Evolutionary conservation across 2,113 vertebrate species (phyloP), one percentile per base, ranked within the genome.

Genomic region (Theristicus caerulescens): DNA sequence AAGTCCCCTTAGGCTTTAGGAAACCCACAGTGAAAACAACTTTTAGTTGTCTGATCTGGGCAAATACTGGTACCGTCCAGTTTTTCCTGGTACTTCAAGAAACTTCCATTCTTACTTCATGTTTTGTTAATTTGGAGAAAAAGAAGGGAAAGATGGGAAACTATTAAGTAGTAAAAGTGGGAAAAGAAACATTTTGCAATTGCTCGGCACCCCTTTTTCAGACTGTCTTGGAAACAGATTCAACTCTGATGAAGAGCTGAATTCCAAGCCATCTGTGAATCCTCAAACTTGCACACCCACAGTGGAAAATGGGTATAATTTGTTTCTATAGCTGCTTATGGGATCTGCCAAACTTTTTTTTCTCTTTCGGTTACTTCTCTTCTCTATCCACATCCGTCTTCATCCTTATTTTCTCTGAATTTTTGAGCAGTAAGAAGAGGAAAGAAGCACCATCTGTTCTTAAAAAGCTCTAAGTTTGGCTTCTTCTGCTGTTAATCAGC

Each of bases 241-340:
- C 93, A 73, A 19, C 69, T 94, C 70, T 88, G 54, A 93, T 92
- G 79, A 90, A 62, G n/a, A 92, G 38, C 79, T 96, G 90, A 95
- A 94, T 95, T 95, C 89, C 58, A 93, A 86, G 71, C 96, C 97
- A 97, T 97, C 95, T 97, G 97, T 97, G 97, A 97, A 93, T 96
- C 86, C 94, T 97, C 94, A 91, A 95, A 86, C 62, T 94, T 86
- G 55, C 88, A 97, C 97, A 96, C 95, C 97, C 96, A 97, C 96
- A 94, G 91, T 94, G 78, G 93, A 95, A 97, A 97, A 97, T 88
- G 84, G 94, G 11, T 94, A 91, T 96, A 95, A 97, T 97, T 97
- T 97, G 81, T 95, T 97, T 97, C 94, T 94, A 62, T 96, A 91
- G 78, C 51, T 95, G 81, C 93, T 82, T 86, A 93, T 77, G 89